Evolutionary conservation across 2,888 invertebrate genomes (phyloP).

Genomic region (Ditula angustiorana): DNA sequence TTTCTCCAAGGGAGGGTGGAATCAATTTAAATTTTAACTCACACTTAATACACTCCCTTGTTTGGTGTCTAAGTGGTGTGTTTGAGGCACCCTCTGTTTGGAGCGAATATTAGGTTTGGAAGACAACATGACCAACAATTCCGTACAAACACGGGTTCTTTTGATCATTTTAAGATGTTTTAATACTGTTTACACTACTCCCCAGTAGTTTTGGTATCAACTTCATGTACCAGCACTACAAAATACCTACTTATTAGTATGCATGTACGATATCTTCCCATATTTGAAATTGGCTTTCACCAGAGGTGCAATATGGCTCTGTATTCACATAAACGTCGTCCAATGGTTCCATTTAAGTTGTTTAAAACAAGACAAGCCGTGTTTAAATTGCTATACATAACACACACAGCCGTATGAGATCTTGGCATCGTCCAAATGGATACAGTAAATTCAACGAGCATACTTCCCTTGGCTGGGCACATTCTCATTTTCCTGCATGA

Average conservation of each 20-base stretch:
- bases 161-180: constrained; percentile 32
- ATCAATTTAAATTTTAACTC: constrained; percentile 86
- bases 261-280: not conserved
- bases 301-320: constrained; percentile 38
- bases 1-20: constrained; percentile 78
- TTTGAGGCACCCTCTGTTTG: constrained; percentile 83
- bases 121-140: constrained; percentile 72
- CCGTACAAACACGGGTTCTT: constrained; percentile 46
- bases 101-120: constrained; percentile 80
- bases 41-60: constrained; percentile 84
- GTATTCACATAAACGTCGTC: constrained; percentile 51
- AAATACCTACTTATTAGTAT: constrained; percentile 9
- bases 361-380: constrained; percentile 48
- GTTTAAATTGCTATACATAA: constrained; percentile 48
- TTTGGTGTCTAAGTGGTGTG: constrained; percentile 86
- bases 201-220: not conserved
- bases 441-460: constrained; percentile 60
- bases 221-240: not conserved
- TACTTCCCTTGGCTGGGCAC: constrained; percentile 56
- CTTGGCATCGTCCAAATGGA: constrained; percentile 54
- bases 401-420: constrained; percentile 47
- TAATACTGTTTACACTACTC: constrained; percentile 16
- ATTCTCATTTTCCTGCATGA: constrained; percentile 72
- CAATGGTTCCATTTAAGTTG: constrained; percentile 46
- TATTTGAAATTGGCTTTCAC: constrained; percentile 29